A percentile compares a stretch with the other conserved stretches of the same genome.
phyloP scores from a whole-genome alignment of 1,140 invertebrate genomes.

The Ditylenchus dipsaci region DNA sequence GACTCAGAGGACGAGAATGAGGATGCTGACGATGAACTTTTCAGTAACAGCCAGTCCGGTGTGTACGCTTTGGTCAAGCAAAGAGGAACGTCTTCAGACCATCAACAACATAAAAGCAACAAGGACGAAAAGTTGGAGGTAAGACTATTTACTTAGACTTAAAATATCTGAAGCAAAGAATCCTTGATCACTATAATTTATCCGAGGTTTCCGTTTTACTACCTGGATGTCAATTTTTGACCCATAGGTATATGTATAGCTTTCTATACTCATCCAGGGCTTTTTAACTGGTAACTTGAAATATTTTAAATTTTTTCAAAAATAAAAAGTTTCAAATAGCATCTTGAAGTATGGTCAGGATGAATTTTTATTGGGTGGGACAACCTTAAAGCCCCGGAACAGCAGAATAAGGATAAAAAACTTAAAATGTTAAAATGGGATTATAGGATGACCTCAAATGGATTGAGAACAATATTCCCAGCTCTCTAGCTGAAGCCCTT shows the following conservation, averaged over 20 bases:
- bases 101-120: background rate
- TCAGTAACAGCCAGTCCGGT: conserved; percentile 26
- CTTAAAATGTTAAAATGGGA: background rate
- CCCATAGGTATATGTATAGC: no score
- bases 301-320: no score
- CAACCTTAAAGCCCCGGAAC: conserved; percentile 22
- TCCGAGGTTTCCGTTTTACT: no score
- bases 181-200: no score
- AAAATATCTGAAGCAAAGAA: conserved; percentile 2
- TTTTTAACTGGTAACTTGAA: no score
- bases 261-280: no score
- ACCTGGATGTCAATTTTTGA: no score
- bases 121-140: conserved; percentile 25
- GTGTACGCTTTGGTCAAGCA: conserved; percentile 48
- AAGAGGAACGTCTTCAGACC: conserved; percentile 13
- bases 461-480: conserved; percentile 64
- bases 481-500: conserved; percentile 61
- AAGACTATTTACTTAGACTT: background rate
- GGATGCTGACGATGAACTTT: conserved; percentile 44
- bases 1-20: conserved; percentile 68
- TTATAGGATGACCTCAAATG: conserved; percentile 62
- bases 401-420: background rate
- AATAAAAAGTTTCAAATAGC: no score
- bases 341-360: no score
- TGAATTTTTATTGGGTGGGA: background rate